Evolutionary conservation across 2,888 invertebrate genomes (phyloP).

Genomic region (Luperina testacea): DNA sequence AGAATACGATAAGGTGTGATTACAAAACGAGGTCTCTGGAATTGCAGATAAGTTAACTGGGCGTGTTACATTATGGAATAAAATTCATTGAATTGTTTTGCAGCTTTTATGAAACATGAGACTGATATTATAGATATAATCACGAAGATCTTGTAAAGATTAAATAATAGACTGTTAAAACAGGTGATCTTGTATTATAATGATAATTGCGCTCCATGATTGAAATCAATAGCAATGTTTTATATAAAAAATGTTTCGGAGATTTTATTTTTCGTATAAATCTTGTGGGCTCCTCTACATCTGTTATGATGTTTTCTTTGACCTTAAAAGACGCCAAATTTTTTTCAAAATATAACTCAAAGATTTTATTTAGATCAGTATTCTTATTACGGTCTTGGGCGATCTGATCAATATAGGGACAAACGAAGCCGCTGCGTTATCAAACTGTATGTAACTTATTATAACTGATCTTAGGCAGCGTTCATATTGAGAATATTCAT

Average conservation of each 20-base stretch:
- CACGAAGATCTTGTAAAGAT: neutral
- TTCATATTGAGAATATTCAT: constrained; percentile 67
- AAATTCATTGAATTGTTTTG: neutral
- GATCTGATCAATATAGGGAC: constrained; percentile 81
- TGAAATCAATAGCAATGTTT: neutral
- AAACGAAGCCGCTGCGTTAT: constrained; percentile 87
- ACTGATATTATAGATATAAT: neutral
- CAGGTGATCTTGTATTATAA: neutral
- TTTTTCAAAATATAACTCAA: constrained; percentile 3
- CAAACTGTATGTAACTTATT: constrained; percentile 80
- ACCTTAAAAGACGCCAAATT: no score
- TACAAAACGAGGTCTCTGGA: constrained; percentile 23
- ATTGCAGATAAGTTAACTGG: neutral
- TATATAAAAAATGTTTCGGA: neutral
- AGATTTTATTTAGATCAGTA: constrained; percentile 61
- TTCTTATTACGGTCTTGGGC: constrained; percentile 74
- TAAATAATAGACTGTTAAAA: neutral
- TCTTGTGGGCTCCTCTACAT: neutral
- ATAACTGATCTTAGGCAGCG: constrained; percentile 74
- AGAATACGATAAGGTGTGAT: constrained; percentile 43
- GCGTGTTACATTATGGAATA: neutral
- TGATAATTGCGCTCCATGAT: neutral
- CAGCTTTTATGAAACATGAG: neutral
- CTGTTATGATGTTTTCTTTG: neutral
- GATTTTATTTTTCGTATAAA: neutral